Percentiles rank a stretch among this genome's conserved stretches.
These are phyloP conservation scores for Sphaerodactylus townsendi DNA, from an alignment of 2,113 vertebrate species.

Conservation along the genomic window DNA sequence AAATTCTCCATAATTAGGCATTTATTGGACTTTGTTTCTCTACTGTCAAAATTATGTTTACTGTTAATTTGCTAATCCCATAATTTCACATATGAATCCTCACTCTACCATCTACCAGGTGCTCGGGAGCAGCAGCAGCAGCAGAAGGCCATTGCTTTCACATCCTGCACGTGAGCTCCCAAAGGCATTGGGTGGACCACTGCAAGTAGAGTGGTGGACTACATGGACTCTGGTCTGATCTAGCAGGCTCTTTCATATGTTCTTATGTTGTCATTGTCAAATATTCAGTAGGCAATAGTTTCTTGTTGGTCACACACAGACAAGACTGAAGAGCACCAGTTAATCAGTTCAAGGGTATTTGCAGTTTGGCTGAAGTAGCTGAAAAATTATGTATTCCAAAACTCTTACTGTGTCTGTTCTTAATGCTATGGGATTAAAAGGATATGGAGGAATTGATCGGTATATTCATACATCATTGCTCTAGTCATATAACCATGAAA, in stretches of 20 bases:
- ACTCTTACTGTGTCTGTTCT: too few relatives aligned
- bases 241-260: too few relatives aligned
- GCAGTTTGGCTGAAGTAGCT: too few relatives aligned
- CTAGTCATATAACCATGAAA: neutral
- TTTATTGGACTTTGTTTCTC: neutral
- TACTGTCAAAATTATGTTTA: neutral
- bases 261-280: neutral
- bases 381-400: too few relatives aligned
- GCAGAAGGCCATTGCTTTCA: too few relatives aligned
- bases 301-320: neutral
- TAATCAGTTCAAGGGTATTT: neutral
- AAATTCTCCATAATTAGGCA: neutral
- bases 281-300: neutral
- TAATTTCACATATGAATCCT: neutral
- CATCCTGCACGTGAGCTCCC: too few relatives aligned
- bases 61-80: neutral
- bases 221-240: too few relatives aligned
- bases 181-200: too few relatives aligned
- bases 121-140: too few relatives aligned
- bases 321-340: neutral
- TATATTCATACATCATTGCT: neutral
- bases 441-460: neutral
- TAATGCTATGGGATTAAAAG: too few relatives aligned
- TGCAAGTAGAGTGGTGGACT: too few relatives aligned
- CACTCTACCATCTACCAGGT: too few relatives aligned